phyloP scores from a whole-genome alignment of 2,888 invertebrate species.

The Lithophane socia region DNA sequence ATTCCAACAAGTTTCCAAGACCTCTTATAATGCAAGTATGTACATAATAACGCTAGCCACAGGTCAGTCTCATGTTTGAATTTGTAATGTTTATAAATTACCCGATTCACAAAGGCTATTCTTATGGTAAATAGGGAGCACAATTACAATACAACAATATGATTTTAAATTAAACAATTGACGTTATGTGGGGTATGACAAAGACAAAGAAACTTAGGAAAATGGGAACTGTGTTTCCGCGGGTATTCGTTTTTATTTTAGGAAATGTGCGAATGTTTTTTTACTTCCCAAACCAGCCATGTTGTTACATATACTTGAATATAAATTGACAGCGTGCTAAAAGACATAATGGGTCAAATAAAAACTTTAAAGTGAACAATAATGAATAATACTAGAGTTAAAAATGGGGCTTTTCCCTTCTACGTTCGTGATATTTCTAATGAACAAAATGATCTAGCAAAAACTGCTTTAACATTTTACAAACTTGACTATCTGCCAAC shows the following conservation, averaged over 20 bases:
- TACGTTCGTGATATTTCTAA: neutral
- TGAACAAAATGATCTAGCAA: neutral
- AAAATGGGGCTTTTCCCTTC: neutral
- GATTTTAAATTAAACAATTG: conserved; percentile 68
- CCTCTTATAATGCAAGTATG: conserved; percentile 60
- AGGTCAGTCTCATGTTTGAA: conserved; percentile 65
- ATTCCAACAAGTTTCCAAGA: conserved; percentile 54
- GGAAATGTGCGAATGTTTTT: neutral
- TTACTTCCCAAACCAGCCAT: neutral
- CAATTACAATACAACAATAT: conserved; percentile 68
- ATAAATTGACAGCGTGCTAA: too few relatives aligned
- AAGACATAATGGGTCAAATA: neutral
- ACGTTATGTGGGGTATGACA: conserved; percentile 60
- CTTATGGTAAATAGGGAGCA: conserved; percentile 62
- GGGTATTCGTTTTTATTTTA: conserved; percentile 22
- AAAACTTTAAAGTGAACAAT: neutral
- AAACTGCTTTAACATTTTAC: neutral
- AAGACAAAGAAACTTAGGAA: conserved; percentile 49
- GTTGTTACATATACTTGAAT: neutral
- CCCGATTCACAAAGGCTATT: conserved; percentile 65
- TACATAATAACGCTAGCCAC: conserved; percentile 50
- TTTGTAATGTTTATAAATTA: conserved; percentile 68
- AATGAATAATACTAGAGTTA: neutral
- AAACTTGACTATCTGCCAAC: conserved; percentile 15
- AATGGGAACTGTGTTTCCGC: conserved; percentile 40